Percentiles rank a stretch among this genome's conserved stretches.
phyloP scores from a whole-genome alignment of 2,113 vertebrate genomes.

The Rhineura floridana region DNA sequence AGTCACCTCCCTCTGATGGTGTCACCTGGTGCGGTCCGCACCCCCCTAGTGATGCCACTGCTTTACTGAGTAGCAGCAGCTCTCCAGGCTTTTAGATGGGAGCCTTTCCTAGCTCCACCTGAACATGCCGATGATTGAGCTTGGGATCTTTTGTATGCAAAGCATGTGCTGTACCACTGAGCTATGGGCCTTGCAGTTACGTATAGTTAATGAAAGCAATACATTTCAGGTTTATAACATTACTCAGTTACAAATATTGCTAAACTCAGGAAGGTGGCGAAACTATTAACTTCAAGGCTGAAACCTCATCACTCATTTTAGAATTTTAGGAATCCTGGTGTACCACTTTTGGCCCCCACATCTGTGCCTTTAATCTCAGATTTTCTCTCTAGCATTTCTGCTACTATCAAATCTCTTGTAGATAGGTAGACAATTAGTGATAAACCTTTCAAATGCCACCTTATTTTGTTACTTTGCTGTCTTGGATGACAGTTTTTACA shows the following conservation, averaged over 20 bases:
- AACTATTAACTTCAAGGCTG: slow-evolving; percentile 15
- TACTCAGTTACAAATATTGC: not conserved
- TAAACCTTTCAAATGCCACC: slow-evolving; percentile 61
- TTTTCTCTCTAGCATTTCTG: slow-evolving; percentile 54
- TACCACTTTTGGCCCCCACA: not conserved
- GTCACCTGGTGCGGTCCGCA: no score
- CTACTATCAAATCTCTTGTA: slow-evolving; percentile 47
- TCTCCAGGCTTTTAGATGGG: no score
- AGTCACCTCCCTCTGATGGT: no score
- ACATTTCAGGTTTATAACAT: not conserved
- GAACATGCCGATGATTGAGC: no score
- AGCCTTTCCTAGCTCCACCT: no score
- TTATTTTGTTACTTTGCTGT: slow-evolving; percentile 66
- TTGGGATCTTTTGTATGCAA: not conserved
- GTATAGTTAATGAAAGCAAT: not conserved
- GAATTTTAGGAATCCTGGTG: not conserved
- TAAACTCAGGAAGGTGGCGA: not conserved
- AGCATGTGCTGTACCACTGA: not conserved
- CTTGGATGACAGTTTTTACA: slow-evolving; percentile 67
- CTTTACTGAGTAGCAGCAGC: no score
- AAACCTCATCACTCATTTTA: not conserved
- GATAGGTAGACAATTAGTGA: slow-evolving; percentile 54
- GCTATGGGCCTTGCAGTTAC: not conserved
- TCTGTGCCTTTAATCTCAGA: slow-evolving; percentile 33
- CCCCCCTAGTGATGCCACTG: no score